Evolutionary conservation across 2,888 invertebrate species (phyloP).

Genomic region (Euplagia quadripunctaria): DNA sequence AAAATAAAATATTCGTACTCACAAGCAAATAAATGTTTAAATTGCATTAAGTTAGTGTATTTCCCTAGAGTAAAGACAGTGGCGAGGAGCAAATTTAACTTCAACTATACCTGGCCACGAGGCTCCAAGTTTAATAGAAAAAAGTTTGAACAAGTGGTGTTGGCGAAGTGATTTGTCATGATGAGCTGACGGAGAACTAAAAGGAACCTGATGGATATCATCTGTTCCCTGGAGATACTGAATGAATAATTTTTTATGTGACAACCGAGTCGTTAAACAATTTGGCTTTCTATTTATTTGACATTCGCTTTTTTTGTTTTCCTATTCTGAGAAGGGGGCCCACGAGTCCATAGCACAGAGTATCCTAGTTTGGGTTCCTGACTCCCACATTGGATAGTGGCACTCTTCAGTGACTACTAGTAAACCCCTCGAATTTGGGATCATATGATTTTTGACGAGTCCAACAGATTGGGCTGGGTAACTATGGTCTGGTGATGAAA

Average conservation of each 20-base stretch:
- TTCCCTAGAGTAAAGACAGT: constrained; percentile 46
- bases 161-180: constrained; percentile 54
- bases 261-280: background rate
- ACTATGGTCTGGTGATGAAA: too few relatives aligned
- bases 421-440: too few relatives aligned
- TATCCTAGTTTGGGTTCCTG: too few relatives aligned
- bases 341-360: too few relatives aligned
- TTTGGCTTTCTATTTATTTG: background rate
- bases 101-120: constrained; percentile 50
- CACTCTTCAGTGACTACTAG: too few relatives aligned
- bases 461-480: too few relatives aligned
- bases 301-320: too few relatives aligned
- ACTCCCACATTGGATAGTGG: too few relatives aligned
- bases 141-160: constrained; percentile 63
- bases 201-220: constrained; percentile 1
- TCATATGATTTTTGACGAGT: too few relatives aligned
- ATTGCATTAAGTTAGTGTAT: constrained; percentile 55
- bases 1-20: constrained; percentile 23
- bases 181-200: constrained; percentile 57
- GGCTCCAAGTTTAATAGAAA: constrained; percentile 60
- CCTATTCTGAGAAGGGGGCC: too few relatives aligned
- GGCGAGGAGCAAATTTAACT: constrained; percentile 58
- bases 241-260: background rate
- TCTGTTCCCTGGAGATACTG: background rate
- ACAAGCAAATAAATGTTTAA: constrained; percentile 56